Base-by-base conservation (phyloP, 1,140 invertebrate genomes). In the Pristionchus pacificus region DNA sequence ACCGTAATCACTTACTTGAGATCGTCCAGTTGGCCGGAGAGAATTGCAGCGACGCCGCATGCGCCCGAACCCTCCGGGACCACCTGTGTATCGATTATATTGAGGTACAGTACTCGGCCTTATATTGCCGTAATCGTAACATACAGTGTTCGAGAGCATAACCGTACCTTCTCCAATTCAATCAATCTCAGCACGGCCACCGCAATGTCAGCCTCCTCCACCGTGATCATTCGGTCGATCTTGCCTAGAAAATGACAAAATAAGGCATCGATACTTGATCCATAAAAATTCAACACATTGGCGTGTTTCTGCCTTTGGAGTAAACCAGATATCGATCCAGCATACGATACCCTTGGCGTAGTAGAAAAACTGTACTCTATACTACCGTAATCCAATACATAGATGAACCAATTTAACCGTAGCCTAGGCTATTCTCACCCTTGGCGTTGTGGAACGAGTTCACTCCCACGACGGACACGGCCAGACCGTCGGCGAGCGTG, bases 51-150 rank as follows among this genome's bases (percentile, higher is more conserved):
- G 1, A 95, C 84, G 0, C 91, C 91, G 15, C 89, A 88, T 0
- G 92, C 93, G 0, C 92, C 93, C 1, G 91, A 92, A 0, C 91
- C 93, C 84, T 95, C 93, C 1, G 93, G 91, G 1, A 95, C 91
- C 76, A 90, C 91, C 38, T 62, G 60, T 24, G 25, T 1, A 2
- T 30, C 25, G 27, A 68, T 25, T 19, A 30, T 10, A 24, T 59
- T n/a, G n/a, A 3, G 24, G 2, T 49, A 19, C 14, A 66, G 55
- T 19, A 24, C 25, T 49, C 38, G 6, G 6, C 38, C 38, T n/a
- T n/a, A n/a, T n/a, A n/a, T n/a, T n/a, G n/a, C n/a, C n/a, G n/a
- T n/a, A n/a, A n/a, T n/a, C n/a, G n/a, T n/a, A n/a, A n/a, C n/a
- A n/a, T n/a, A n/a, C n/a, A n/a, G n/a, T n/a, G n/a, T n/a, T n/a